Evolutionary conservation across 35 echinoderm and acorn worm genomes (phyloP).

Genomic region (Heliocidaris erythrogramma): DNA sequence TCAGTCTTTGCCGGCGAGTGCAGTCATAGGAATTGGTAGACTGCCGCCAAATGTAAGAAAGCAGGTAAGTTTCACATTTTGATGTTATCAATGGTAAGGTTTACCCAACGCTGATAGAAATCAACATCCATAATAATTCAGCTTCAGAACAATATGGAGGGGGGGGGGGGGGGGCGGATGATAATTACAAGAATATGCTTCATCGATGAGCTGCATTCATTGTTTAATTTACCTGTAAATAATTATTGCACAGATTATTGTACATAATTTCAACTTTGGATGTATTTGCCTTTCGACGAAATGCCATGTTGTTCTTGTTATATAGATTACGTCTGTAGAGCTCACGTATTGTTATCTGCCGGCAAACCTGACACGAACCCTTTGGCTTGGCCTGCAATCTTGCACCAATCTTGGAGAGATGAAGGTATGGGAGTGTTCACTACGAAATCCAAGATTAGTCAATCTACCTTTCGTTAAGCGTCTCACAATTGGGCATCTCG

Average conservation of each 20-base stretch:
- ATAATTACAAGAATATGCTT: no score
- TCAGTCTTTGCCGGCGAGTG: background rate
- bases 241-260: no score
- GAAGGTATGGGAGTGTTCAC: constrained; percentile 4
- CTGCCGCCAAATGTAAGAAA: background rate
- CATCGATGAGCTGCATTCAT: no score
- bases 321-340: background rate
- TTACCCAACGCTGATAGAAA: background rate
- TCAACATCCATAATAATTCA: no score
- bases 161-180: no score
- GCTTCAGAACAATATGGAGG: no score
- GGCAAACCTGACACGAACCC: background rate
- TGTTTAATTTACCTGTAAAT: no score
- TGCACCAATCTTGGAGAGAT: background rate
- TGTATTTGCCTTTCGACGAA: no score
- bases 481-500: background rate
- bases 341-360: constrained; percentile 5
- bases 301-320: background rate
- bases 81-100: no score
- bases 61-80: background rate
- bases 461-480: background rate
- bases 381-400: background rate
- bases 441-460: background rate
- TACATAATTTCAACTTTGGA: no score
- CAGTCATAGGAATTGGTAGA: background rate